Conservation (phyloP, 2,888 invertebrate species). For the Carterocephalus palaemon region DNA sequence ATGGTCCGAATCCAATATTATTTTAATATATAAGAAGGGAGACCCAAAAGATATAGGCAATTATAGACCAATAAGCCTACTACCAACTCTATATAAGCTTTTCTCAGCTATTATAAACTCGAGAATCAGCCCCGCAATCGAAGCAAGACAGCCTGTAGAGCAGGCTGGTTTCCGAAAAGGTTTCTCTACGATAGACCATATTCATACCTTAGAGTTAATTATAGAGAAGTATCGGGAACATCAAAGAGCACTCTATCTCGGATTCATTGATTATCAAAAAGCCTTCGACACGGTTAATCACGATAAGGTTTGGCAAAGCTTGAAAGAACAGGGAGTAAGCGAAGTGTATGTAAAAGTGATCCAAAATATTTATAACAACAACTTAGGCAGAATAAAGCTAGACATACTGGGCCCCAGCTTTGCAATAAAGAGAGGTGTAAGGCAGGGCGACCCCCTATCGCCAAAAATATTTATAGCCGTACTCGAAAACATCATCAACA, state of each 20-base stretch:
- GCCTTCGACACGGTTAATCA: conserved; percentile 14
- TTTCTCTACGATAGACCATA: conserved; percentile 24
- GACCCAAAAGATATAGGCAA: too few species aligned
- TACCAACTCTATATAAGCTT: too few species aligned
- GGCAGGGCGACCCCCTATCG: neutral
- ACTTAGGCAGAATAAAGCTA: neutral
- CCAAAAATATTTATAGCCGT: neutral
- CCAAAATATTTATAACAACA: neutral
- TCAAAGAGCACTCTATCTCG: conserved; percentile 21
- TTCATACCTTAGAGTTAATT: conserved; percentile 22
- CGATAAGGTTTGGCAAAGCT: neutral
- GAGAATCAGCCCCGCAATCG: too few species aligned
- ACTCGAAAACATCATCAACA: conserved; percentile 8
- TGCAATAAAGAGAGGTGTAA: neutral
- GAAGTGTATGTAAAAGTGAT: neutral
- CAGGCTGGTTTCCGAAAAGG: too few species aligned
- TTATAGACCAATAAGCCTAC: too few species aligned
- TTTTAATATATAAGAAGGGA: too few species aligned
- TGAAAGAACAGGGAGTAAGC: neutral
- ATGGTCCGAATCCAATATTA: too few species aligned
- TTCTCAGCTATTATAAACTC: conserved; percentile 18
- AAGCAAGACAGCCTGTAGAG: too few species aligned
- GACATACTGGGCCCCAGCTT: neutral
- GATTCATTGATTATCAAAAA: conserved; percentile 25
- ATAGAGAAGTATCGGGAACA: conserved; percentile 26